Evolutionary conservation across 1,140 invertebrate species (phyloP).

Genomic region (Neodiprion virginianus): DNA sequence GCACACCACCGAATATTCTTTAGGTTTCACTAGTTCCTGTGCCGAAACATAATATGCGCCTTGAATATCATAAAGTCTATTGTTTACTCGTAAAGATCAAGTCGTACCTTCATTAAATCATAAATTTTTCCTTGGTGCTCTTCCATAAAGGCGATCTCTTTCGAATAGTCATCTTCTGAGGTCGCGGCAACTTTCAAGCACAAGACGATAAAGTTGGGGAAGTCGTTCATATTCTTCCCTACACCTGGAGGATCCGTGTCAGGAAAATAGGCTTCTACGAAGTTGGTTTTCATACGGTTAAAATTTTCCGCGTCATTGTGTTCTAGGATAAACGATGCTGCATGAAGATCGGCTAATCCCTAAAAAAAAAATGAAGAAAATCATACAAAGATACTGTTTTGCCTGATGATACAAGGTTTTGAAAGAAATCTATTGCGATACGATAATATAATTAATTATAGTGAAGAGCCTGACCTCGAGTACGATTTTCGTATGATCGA

Average conservation of each 20-base stretch:
- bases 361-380: background rate
- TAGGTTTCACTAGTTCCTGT: background rate
- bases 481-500: background rate
- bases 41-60: no score
- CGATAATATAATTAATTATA: background rate
- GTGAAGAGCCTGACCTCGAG: background rate
- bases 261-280: background rate
- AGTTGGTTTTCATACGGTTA: background rate
- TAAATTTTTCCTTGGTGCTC: background rate
- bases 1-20: background rate
- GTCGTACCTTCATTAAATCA: background rate
- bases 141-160: background rate
- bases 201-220: background rate
- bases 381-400: background rate
- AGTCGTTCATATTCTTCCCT: background rate
- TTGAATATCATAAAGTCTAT: no score
- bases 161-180: background rate
- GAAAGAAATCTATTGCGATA: background rate
- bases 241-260: background rate
- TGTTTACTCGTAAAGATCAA: background rate
- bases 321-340: background rate
- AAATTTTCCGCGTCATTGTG: background rate
- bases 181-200: background rate
- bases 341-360: background rate
- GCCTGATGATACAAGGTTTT: background rate